Percentiles rank a stretch among this genome's conserved stretches.
phyloP scores from a whole-genome alignment of 2,888 invertebrate genomes.

The Spilarctia lutea region DNA sequence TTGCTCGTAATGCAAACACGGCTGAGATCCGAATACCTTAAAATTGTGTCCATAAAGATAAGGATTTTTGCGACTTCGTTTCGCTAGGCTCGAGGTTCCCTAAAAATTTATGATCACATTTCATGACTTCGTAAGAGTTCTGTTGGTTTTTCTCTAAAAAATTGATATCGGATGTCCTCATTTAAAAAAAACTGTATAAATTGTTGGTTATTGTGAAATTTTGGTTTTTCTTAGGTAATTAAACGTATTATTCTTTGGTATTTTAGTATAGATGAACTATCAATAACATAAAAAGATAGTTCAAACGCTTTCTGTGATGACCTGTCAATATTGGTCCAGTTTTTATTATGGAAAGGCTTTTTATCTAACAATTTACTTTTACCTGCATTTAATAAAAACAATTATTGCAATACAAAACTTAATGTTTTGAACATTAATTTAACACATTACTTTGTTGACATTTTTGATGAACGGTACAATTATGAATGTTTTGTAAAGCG shows the following conservation, averaged over 20 bases:
- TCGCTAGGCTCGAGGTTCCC: slow-evolving; percentile 62
- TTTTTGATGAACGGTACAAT: slow-evolving; percentile 63
- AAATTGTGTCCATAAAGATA: slow-evolving; percentile 75
- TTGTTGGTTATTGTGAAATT: slow-evolving; percentile 37
- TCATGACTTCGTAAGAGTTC: slow-evolving; percentile 68
- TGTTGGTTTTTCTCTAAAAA: slow-evolving; percentile 57
- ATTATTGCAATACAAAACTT: slow-evolving; percentile 14
- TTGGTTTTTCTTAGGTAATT: slow-evolving; percentile 5
- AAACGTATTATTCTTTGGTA: neutral
- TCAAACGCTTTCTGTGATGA: neutral
- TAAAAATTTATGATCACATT: slow-evolving; percentile 73
- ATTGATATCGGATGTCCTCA: slow-evolving; percentile 57
- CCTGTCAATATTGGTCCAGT: neutral
- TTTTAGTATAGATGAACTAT: neutral
- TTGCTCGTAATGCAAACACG: slow-evolving; percentile 55
- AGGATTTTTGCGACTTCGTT: slow-evolving; percentile 71
- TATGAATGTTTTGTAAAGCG: slow-evolving; percentile 64
- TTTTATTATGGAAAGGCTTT: neutral
- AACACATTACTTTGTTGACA: slow-evolving; percentile 24
- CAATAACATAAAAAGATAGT: neutral
- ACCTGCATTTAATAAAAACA: slow-evolving; percentile 8
- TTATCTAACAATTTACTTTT: neutral
- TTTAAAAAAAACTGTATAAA: slow-evolving; percentile 54
- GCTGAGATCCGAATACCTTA: slow-evolving; percentile 67
- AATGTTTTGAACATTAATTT: slow-evolving; percentile 21